These are phyloP conservation scores for Orientallactaga sibirica DNA, from an alignment of 2,797 vertebrate genomes.

Conservation along the genomic window DNA sequence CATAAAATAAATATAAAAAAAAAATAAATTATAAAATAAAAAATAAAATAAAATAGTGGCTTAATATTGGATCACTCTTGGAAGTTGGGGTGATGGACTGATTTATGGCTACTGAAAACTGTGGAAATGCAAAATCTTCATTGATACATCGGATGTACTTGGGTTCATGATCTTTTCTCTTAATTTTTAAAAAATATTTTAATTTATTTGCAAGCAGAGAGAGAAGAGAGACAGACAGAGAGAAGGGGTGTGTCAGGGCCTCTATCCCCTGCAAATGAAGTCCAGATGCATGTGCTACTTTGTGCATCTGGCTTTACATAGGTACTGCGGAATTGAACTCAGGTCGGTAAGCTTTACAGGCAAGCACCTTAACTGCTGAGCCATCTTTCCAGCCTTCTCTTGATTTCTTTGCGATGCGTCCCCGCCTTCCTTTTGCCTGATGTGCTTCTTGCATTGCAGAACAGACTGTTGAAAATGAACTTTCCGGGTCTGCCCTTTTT, in stretches of 20 bases:
- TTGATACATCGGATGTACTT: neutral
- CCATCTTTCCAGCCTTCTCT: neutral
- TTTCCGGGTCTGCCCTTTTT: neutral
- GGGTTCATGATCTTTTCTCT: neutral
- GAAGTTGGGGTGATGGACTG: neutral
- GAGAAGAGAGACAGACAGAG: too few species aligned
- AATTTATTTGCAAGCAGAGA: too few species aligned
- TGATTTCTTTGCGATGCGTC: neutral
- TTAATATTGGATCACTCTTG: neutral
- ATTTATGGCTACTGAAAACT: neutral
- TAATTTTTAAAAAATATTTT: neutral
- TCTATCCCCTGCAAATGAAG: too few species aligned
- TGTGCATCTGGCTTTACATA: too few species aligned
- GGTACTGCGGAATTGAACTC: too few species aligned
- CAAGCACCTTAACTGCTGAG: neutral
- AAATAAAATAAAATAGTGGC: neutral
- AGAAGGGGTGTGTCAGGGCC: too few species aligned
- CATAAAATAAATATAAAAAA: neutral
- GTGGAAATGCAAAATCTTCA: neutral
- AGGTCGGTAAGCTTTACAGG: too few species aligned
- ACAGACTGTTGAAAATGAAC: neutral
- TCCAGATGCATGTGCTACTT: too few species aligned
- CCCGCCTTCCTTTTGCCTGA: too few species aligned
- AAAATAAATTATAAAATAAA: too few species aligned
- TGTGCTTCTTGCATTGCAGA: neutral